Conservation (phyloP, 2,888 invertebrate species). For the Lampropteryx suffumata region DNA sequence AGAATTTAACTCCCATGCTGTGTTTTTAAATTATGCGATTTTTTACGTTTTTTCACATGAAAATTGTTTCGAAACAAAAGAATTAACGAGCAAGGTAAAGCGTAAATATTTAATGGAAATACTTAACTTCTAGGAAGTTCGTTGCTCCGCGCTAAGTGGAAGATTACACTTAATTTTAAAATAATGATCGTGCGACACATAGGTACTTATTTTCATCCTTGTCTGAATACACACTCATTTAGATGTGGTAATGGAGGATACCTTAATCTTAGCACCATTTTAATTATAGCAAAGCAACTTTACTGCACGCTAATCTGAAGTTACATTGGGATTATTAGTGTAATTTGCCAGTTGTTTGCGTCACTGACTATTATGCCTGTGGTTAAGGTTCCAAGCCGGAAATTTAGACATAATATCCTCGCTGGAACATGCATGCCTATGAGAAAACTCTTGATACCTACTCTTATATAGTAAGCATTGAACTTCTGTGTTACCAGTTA, state of each 20-base stretch:
- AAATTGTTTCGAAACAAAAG: conserved; percentile 59
- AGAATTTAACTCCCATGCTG: conserved; percentile 46
- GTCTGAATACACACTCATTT: conserved; percentile 14
- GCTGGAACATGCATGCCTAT: not conserved
- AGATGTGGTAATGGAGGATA: conserved; percentile 24
- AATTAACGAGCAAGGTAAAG: conserved; percentile 56
- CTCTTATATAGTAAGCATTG: not conserved
- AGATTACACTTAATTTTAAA: conserved; percentile 74
- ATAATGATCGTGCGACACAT: conserved; percentile 68
- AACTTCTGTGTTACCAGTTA: no score
- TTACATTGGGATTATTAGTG: not conserved
- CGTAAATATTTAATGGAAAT: conserved; percentile 48
- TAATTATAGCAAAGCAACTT: conserved; percentile 16
- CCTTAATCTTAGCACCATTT: conserved; percentile 19
- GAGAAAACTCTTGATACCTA: no score
- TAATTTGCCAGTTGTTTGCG: conserved; percentile 7
- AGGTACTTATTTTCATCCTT: conserved; percentile 31
- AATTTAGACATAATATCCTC: conserved; percentile 6
- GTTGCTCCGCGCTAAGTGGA: conserved; percentile 64
- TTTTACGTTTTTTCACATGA: conserved; percentile 48
- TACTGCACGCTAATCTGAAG: not conserved
- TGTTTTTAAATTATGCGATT: conserved; percentile 42
- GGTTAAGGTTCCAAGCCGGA: conserved; percentile 5
- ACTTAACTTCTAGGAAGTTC: conserved; percentile 64
- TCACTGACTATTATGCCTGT: conserved; percentile 1